Base-by-base conservation (phyloP, 2,797 vertebrate genomes). In the Meriones psammophilus region DNA sequence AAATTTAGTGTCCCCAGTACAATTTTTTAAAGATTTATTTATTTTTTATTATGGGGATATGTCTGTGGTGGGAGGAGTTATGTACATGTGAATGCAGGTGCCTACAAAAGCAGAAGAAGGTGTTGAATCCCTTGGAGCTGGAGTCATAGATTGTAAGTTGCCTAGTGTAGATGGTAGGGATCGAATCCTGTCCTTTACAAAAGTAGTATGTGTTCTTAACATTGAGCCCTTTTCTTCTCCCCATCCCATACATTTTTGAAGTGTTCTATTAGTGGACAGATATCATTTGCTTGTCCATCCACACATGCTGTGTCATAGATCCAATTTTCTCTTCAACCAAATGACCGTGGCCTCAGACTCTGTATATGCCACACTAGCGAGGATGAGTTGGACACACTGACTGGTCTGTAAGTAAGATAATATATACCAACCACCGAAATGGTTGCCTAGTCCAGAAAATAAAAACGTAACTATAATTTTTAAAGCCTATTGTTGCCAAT, bases 321-420 rank as follows among this genome's bases (percentile, higher is more conserved):
- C 8, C 30, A 50, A 8, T 18, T 26, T 7, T 33, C 24, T 39
- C 36, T 66, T 36, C 28, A 28, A 14, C 15, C 56, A 62, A 6
- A 56, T 5, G 10, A 54, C 22, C 56, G n/a, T 46, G 30, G 4
- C 56, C 24, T 76, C 6, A 20, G 22, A 30, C 12, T 76, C 77
- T 15, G 3, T 5, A 20, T 1, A 36, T 2, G 7, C n/a, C 69
- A 3, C 26, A 17, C 33, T 26, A 8, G 20, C 46, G 33, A 60
- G 42, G 1, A 39, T 8, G 22, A 10, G 5, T 1, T 7, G 0
- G 15, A 0, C 33, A 4, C 18, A 3, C 2, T 17, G 50, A 85
- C 6, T 17, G 9, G 15, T 4, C 33, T 15, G 30, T 77, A 64
- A 77, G 12, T 9, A 28, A 77, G 50, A 56, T 58, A 28, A 64